Conservation (phyloP, 2,888 invertebrate genomes). For the Aspidiotus rigidus region DNA sequence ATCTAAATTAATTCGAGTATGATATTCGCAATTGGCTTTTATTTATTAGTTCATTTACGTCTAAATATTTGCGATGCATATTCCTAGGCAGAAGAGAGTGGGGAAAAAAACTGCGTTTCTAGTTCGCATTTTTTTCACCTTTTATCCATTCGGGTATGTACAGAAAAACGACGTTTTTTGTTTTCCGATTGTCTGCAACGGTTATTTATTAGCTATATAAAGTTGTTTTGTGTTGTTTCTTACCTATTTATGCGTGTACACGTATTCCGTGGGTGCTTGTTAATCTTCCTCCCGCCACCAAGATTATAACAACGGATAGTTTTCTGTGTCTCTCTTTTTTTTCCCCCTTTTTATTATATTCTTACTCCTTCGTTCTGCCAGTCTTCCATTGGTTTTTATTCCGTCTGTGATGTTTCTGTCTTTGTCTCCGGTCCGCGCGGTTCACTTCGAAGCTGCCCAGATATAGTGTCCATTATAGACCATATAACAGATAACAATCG, state of each 20-base stretch:
- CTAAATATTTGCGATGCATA: too few species aligned
- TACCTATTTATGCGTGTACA: conserved; percentile 31
- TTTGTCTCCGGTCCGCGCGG: too few species aligned
- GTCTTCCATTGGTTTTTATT: not conserved
- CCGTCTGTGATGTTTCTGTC: not conserved
- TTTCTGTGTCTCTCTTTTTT: conserved; percentile 1
- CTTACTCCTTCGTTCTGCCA: not conserved
- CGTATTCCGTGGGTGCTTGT: conserved; percentile 32
- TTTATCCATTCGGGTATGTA: conserved; percentile 1
- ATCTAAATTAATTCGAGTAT: too few species aligned
- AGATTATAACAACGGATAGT: conserved; percentile 14
- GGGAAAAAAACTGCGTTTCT: not conserved
- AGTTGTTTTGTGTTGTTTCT: conserved; percentile 32
- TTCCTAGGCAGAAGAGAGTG: too few species aligned
- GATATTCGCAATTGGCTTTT: too few species aligned
- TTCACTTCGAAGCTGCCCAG: conserved; percentile 9
- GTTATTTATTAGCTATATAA: conserved; percentile 31
- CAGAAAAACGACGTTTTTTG: conserved; percentile 8
- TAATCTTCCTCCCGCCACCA: conserved; percentile 27
- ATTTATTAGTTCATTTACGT: too few species aligned
- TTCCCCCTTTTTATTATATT: not conserved
- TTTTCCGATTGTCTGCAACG: conserved; percentile 27
- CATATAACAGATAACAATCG: conserved; percentile 29
- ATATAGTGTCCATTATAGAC: conserved; percentile 32
- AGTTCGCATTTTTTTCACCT: conserved; percentile 9